These are phyloP conservation scores for Platichthys flesus DNA, from an alignment of 2,113 vertebrate species.

Conservation along the genomic window DNA sequence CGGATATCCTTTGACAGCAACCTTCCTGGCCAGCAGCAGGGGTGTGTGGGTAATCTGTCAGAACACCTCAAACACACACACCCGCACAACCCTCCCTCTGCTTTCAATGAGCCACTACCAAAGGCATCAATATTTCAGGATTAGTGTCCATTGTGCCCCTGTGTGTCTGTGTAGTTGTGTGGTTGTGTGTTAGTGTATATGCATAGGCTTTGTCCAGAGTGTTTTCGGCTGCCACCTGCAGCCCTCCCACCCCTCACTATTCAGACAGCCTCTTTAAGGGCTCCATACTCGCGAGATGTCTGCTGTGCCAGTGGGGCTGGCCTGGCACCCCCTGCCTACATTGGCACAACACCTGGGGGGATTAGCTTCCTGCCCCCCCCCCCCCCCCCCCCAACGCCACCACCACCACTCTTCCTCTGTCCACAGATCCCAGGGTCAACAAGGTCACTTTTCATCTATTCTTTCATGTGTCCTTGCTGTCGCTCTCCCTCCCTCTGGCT, in stretches of 20 bases:
- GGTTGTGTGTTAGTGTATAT: background rate
- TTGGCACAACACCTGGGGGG: constrained; percentile 79
- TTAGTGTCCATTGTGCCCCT: constrained; percentile 66
- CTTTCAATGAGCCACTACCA: constrained; percentile 56
- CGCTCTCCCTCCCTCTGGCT: constrained; percentile 37
- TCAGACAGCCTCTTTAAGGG: constrained; percentile 67
- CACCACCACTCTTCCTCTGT: constrained; percentile 37
- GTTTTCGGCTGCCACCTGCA: constrained; percentile 74
- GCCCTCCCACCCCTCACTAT: constrained; percentile 52
- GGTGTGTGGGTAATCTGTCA: constrained; percentile 70
- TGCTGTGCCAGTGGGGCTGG: constrained; percentile 69
- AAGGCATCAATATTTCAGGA: constrained; percentile 80
- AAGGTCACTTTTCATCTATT: constrained; percentile 74
- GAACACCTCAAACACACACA: constrained; percentile 46
- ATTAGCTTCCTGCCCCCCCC: constrained; percentile 80
- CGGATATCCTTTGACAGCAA: constrained; percentile 72
- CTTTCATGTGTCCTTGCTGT: constrained; percentile 67
- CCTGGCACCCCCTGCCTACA: constrained; percentile 56
- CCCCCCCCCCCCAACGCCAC: background rate
- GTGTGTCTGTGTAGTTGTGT: constrained; percentile 19
- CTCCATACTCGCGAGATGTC: constrained; percentile 48
- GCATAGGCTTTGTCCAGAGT: constrained; percentile 27
- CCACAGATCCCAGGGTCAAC: constrained; percentile 65
- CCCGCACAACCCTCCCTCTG: constrained; percentile 31
- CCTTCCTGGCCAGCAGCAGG: constrained; percentile 69